Conservation (phyloP, 1,140 invertebrate species). For the Drosophila arizonae region DNA sequence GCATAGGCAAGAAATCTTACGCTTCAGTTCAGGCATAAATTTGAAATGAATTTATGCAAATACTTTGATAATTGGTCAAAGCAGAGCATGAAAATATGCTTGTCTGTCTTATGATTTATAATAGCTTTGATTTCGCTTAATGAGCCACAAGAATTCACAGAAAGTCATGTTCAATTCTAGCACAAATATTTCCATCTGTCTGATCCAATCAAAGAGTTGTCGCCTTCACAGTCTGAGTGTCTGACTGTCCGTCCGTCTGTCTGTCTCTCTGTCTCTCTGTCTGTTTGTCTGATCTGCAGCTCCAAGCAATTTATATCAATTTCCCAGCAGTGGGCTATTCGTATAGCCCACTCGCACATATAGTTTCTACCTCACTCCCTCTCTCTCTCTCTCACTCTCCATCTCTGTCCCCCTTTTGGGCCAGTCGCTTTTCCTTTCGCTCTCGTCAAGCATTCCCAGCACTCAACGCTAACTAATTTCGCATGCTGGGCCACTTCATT, state of each 20-base stretch:
- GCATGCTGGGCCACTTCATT: constrained; percentile 68
- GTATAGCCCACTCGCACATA: not conserved
- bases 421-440: constrained; percentile 4
- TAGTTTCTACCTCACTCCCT: not conserved
- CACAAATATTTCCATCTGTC: constrained; percentile 52
- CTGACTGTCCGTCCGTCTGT: constrained; percentile 27
- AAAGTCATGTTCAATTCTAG: constrained; percentile 16
- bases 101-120: not conserved
- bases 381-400: not conserved
- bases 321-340: constrained; percentile 37
- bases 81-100: not conserved
- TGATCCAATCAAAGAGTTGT: constrained; percentile 63
- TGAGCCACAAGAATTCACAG: constrained; percentile 14
- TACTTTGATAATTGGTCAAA: not conserved
- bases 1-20: too few species aligned
- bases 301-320: constrained; percentile 73
- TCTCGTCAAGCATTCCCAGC: constrained; percentile 56
- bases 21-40: too few species aligned
- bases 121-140: constrained; percentile 8
- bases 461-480: constrained; percentile 75
- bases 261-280: too few species aligned
- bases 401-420: not conserved
- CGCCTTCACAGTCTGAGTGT: constrained; percentile 42
- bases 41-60: not conserved
- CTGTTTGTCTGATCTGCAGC: constrained; percentile 51